Percentiles rank a stretch among this genome's conserved stretches.
Conservation (phyloP, 1,140 invertebrate genomes). For the Drosophila trapezifrons region DNA sequence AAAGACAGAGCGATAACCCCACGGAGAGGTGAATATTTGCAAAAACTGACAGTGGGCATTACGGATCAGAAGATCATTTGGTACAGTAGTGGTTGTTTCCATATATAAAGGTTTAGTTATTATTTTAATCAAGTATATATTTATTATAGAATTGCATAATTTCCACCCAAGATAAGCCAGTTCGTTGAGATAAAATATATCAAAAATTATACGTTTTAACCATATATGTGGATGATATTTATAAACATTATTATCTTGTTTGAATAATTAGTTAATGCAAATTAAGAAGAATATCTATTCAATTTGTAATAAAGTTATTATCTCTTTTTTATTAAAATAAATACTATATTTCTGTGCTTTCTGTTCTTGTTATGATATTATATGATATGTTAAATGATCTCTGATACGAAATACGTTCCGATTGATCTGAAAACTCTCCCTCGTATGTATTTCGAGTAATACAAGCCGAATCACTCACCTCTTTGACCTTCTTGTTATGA, state of each 20-base stretch:
- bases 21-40: not conserved
- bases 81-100: not conserved
- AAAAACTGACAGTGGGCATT: not conserved
- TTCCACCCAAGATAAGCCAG: not conserved
- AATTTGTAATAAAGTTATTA: no score
- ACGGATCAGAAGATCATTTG: not conserved
- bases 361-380: no score
- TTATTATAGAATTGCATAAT: not conserved
- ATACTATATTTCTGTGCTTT: not conserved
- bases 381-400: no score
- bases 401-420: not conserved
- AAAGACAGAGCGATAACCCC: constrained; percentile 30
- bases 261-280: no score
- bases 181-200: not conserved
- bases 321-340: no score
- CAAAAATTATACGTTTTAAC: not conserved
- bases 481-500: constrained; percentile 70
- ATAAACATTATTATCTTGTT: no score
- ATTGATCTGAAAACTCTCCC: not conserved
- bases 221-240: no score
- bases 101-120: no score
- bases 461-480: constrained; percentile 46
- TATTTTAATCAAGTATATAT: not conserved
- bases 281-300: no score
- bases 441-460: not conserved